Percentiles rank a stretch among this genome's conserved stretches.
Evolutionary conservation across 2,797 vertebrate genomes (phyloP).

Genomic region (Coendou prehensilis): DNA sequence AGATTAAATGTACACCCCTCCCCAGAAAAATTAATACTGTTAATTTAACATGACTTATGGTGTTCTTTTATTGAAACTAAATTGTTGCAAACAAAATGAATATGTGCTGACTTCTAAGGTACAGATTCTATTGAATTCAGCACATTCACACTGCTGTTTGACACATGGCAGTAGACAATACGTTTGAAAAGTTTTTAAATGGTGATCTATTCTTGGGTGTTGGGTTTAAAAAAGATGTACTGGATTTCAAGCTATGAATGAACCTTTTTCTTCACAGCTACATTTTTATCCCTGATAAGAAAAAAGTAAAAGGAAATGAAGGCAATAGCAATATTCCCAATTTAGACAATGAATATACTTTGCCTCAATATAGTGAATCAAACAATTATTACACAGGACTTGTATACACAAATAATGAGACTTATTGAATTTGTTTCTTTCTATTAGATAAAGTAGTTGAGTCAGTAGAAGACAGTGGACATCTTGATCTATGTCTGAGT

Average conservation of each 20-base stretch:
- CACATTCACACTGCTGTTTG: neutral
- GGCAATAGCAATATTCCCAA: neutral
- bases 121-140: neutral
- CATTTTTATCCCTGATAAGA: neutral
- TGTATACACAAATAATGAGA: neutral
- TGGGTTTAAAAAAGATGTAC: neutral
- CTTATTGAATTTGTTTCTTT: conserved; percentile 1
- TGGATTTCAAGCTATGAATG: neutral
- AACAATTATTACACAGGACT: neutral
- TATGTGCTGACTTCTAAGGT: neutral
- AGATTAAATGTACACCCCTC: neutral
- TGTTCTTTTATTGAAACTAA: conserved; percentile 40
- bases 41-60: neutral
- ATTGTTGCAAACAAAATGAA: neutral
- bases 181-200: neutral
- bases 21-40: neutral
- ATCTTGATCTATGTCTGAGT: neutral
- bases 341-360: conserved; percentile 5
- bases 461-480: neutral
- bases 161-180: neutral
- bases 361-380: conserved; percentile 10
- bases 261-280: neutral
- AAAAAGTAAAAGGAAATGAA: conserved; percentile 41
- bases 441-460: neutral
- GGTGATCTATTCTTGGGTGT: neutral